Conservation (phyloP, 2,888 invertebrate species). For the Isoperla grammatica region DNA sequence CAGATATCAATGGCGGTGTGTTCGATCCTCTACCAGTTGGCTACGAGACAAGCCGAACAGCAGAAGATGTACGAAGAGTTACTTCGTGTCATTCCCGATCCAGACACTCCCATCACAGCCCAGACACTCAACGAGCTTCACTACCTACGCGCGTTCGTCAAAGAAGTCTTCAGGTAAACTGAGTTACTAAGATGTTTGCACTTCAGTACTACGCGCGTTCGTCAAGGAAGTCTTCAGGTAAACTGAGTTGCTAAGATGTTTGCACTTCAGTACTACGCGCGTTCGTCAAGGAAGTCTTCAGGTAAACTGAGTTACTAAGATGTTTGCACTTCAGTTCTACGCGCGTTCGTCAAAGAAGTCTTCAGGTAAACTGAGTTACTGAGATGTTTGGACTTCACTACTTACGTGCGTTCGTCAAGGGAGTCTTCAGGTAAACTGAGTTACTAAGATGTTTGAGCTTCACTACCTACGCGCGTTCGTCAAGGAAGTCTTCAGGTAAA, state of each 20-base stretch:
- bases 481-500: constrained; percentile 74
- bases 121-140: constrained; percentile 67
- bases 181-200: no score
- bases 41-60: constrained; percentile 70
- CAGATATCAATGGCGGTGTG: constrained; percentile 87
- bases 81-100: constrained; percentile 61
- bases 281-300: constrained; percentile 81
- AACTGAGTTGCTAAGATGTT: no score
- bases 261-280: constrained; percentile 79
- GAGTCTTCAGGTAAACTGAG: constrained; percentile 83
- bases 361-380: no score
- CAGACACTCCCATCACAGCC: constrained; percentile 59
- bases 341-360: constrained; percentile 83
- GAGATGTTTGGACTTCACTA: constrained; percentile 75
- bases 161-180: constrained; percentile 84
- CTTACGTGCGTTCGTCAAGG: constrained; percentile 80
- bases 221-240: constrained; percentile 84
- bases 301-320: no score
- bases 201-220: constrained; percentile 78
- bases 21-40: constrained; percentile 75
- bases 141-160: constrained; percentile 79
- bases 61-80: constrained; percentile 74
- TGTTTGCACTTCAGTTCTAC: no score
- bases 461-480: constrained; percentile 80
- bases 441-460: no score